Evolutionary conservation across 1,140 invertebrate genomes (phyloP), one percentile per base, ranked within the genome.

Genomic region (Tyrophagus putrescentiae): DNA sequence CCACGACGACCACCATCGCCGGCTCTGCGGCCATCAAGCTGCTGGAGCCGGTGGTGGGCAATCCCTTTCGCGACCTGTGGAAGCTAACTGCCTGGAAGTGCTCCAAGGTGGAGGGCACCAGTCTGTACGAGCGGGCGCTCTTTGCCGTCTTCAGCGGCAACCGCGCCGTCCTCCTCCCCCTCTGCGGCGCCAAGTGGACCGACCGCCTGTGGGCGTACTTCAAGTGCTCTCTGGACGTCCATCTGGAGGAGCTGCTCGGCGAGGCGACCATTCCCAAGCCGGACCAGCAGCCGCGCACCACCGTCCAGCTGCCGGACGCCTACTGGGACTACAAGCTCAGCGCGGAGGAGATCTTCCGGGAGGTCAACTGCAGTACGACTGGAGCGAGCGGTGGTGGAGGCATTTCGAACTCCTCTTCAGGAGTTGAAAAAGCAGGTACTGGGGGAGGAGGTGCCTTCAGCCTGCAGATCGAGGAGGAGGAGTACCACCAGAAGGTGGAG

Each of bases 1-100:
- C 52, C 18, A 11, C 11, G 1, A 42, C 18, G 1, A 11, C 1
- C 27, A 34, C 52, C 18, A 11, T 11, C 1, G 33, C 18, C 1
- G 34, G n/a, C n/a, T 9, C 9, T 32, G 28, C 9, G 4, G 11
- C 39, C 5, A 23, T 27, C 4, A 57, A 48, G 33, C n/a, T 21
- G 41, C 59, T 75, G 61, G 13, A 52, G 7, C 76, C 81, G 45
- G 77, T 88, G 28, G 78, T 83, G 70, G 92, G 91, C 1, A 95
- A 95, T 75, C 80, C 80, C 1, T 80, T 83, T 60, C 69, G 91
- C 70, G 87, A 91, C 72, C 74, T 95, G 1, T 96, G 92, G 92
- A 95, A 94, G 68, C 76, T 78, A 65, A 82, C 82, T 68, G 83
- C 87, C 62, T 82, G 85, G 80, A 75, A 80, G 65, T 74, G 90